Percentiles rank a stretch among this genome's conserved stretches.
phyloP scores from a whole-genome alignment of 2,113 vertebrate species.

The Ammodytes dubius region DNA sequence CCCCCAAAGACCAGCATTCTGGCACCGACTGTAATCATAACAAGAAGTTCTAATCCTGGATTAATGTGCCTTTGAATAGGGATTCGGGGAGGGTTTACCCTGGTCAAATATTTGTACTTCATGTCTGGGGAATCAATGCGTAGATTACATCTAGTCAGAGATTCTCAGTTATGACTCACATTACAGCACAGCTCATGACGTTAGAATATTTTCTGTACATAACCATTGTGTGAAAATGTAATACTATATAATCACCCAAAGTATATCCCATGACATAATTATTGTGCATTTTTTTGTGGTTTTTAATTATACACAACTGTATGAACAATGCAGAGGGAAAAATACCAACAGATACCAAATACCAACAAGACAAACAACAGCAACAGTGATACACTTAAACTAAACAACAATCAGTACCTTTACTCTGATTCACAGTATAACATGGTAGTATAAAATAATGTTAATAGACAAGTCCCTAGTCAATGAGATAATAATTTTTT shows the following conservation, averaged over 20 bases:
- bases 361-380: not conserved
- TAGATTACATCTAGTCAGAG: constrained; percentile 58
- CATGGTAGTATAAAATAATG: no score
- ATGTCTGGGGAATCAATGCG: constrained; percentile 78
- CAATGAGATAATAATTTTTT: not conserved
- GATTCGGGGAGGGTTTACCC: constrained; percentile 61
- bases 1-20: constrained; percentile 58
- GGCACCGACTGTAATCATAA: constrained; percentile 63
- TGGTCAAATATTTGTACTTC: constrained; percentile 75
- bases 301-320: not conserved
- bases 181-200: constrained; percentile 38
- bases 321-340: not conserved
- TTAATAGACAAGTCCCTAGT: not conserved
- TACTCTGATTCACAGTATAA: not conserved
- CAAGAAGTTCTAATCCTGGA: constrained; percentile 74
- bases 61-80: constrained; percentile 74
- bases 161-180: constrained; percentile 58
- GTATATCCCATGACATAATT: not conserved
- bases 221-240: constrained; percentile 3
- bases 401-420: not conserved
- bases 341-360: no score
- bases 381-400: not conserved
- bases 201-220: constrained; percentile 16
- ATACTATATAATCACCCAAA: constrained; percentile 9
- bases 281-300: not conserved